Percentiles rank a stretch among this genome's conserved stretches.
phyloP scores from a whole-genome alignment of 2,888 invertebrate species.

The Cyclophora punctaria region DNA sequence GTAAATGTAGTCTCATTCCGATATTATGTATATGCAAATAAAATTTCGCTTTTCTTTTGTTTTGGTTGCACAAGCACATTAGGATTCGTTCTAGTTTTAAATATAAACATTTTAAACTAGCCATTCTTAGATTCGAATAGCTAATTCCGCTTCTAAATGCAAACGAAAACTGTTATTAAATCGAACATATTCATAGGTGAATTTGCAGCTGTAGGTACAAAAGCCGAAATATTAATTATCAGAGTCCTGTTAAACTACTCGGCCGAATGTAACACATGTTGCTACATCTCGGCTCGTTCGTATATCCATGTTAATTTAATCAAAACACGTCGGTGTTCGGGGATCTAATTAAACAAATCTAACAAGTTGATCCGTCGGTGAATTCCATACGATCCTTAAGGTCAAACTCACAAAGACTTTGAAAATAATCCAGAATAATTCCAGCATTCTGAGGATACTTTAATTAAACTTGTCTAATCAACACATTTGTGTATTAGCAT shows the following conservation, averaged over 20 bases:
- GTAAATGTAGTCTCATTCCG: too few relatives aligned
- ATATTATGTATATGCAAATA: too few relatives aligned
- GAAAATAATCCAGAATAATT: conserved; percentile 23
- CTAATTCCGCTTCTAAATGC: too few relatives aligned
- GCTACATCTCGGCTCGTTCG: conserved; percentile 8
- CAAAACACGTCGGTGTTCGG: conserved; percentile 24
- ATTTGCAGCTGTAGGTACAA: not conserved
- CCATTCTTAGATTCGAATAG: too few relatives aligned
- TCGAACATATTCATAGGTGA: too few relatives aligned
- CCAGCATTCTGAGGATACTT: conserved; percentile 22
- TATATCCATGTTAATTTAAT: conserved; percentile 19
- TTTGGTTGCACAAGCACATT: too few relatives aligned
- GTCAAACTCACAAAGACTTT: conserved; percentile 24
- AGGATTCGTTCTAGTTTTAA: too few relatives aligned
- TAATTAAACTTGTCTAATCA: conserved; percentile 34
- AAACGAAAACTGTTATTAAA: too few relatives aligned
- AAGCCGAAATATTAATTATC: conserved; percentile 14
- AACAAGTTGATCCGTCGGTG: conserved; percentile 23
- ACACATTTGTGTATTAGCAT: conserved; percentile 18
- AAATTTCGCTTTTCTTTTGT: too few relatives aligned
- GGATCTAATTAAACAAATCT: conserved; percentile 32
- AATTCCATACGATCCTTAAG: conserved; percentile 4
- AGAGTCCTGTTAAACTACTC: conserved; percentile 9
- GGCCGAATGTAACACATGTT: conserved; percentile 13
- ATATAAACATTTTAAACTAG: too few relatives aligned